phyloP scores from a whole-genome alignment of 1,140 invertebrate genomes.

The Apis dorsata region DNA sequence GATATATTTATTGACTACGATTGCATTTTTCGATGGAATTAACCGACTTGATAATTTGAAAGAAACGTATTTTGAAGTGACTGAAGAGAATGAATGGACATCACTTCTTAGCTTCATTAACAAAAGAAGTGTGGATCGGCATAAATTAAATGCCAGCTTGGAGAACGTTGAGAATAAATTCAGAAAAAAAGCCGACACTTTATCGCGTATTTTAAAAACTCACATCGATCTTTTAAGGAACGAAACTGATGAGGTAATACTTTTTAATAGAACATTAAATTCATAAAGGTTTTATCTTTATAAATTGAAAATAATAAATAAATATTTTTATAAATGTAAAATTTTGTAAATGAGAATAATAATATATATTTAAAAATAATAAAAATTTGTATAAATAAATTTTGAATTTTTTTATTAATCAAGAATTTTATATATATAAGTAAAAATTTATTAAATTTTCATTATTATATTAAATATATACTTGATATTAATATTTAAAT shows the following conservation, averaged over 20 bases:
- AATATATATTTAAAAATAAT: no score
- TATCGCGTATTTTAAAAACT: constrained; percentile 60
- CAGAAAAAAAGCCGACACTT: constrained; percentile 57
- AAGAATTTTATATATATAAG: no score
- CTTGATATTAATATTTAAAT: background rate
- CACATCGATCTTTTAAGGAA: constrained; percentile 64
- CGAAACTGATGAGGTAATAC: constrained; percentile 59
- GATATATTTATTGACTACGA: background rate
- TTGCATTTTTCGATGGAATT: background rate
- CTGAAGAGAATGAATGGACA: background rate
- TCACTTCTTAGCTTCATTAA: constrained; percentile 33
- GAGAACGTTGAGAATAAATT: constrained; percentile 38
- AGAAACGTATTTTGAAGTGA: background rate
- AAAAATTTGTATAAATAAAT: no score
- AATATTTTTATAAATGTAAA: background rate
- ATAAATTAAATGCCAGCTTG: constrained; percentile 32
- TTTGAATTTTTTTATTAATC: no score
- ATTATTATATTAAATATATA: no score
- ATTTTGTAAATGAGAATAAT: no score
- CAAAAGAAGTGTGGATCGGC: constrained; percentile 31
- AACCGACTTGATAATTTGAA: background rate
- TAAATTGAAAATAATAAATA: background rate
- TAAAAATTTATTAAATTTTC: no score
- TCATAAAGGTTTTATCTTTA: no score
- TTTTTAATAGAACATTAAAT: no score